Conservation (phyloP, 1,140 invertebrate genomes). For the Drosophila tropicalis region DNA sequence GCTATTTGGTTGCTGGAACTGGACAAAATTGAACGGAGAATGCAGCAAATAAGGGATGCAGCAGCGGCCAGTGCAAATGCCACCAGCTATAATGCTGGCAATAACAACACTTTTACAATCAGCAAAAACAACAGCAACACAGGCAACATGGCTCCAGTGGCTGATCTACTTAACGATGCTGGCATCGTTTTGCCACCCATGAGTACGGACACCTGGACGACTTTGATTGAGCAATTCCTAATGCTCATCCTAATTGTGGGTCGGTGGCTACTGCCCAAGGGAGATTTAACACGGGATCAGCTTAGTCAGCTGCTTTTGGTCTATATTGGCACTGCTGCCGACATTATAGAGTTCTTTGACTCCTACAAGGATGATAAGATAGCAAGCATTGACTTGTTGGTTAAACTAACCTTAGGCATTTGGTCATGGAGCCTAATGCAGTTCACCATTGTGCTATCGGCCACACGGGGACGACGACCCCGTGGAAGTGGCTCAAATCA, state of each 20-base stretch:
- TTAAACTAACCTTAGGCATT: conserved; percentile 90
- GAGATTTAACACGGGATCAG: conserved; percentile 94
- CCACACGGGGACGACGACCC: conserved; percentile 89
- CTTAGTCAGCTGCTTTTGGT: conserved; percentile 95
- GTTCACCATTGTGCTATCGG: conserved; percentile 94
- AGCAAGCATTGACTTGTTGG: conserved; percentile 88
- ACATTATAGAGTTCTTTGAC: conserved; percentile 98
- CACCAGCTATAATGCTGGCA: conserved; percentile 9
- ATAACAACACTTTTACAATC: too few species aligned
- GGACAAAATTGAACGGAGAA: conserved; percentile 89
- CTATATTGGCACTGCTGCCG: conserved; percentile 94
- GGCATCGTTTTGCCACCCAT: conserved; percentile 68
- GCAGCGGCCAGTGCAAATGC: conserved; percentile 27
- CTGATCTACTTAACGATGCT: conserved; percentile 61
- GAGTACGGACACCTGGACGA: conserved; percentile 91
- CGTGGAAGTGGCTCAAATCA: conserved; percentile 69
- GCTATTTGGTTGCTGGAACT: conserved; percentile 93
- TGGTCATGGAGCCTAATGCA: conserved; percentile 96
- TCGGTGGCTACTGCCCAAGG: conserved; percentile 94
- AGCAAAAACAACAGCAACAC: conserved; percentile 65
- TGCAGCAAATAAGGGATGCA: conserved; percentile 33
- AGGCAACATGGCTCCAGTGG: conserved; percentile 83
- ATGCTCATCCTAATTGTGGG: conserved; percentile 95
- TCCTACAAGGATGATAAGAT: conserved; percentile 95
- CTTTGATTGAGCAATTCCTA: conserved; percentile 93